phyloP scores from a whole-genome alignment of 2,113 vertebrate species.

The Microtus pennsylvanicus region DNA sequence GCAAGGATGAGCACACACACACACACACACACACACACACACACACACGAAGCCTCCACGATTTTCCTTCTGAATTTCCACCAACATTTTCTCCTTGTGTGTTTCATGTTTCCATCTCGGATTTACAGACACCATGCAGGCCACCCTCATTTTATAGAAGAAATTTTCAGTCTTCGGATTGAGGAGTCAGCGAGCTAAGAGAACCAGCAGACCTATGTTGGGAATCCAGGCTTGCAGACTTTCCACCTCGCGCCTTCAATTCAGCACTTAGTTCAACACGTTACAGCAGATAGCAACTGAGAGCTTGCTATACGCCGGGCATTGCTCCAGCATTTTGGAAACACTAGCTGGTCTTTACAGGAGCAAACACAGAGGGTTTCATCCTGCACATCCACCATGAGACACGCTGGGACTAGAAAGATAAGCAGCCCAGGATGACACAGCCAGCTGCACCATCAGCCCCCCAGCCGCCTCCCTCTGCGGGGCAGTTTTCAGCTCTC shows the following conservation, averaged over 20 bases:
- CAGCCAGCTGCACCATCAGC: background rate
- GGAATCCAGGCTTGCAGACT: background rate
- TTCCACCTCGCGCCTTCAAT: background rate
- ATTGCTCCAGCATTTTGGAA: background rate
- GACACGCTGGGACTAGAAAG: background rate
- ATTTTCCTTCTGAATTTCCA: background rate
- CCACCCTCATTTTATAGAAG: background rate
- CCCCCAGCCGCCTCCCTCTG: background rate
- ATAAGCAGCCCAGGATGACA: background rate
- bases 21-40: no score
- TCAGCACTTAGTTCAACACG: background rate
- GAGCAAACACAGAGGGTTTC: background rate
- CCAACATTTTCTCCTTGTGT: background rate
- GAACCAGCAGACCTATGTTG: background rate
- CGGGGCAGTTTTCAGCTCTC: background rate
- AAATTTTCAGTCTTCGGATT: slow-evolving; percentile 1
- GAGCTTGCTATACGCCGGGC: background rate
- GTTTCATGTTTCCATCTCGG: background rate
- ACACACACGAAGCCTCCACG: background rate
- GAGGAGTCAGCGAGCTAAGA: background rate
- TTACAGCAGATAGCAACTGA: background rate
- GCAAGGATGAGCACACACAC: no score
- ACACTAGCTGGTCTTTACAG: background rate
- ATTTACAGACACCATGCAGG: background rate
- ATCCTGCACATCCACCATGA: background rate